Evolutionary conservation across 2,888 invertebrate species (phyloP).

Genomic region (Chloroclystis v-ata): DNA sequence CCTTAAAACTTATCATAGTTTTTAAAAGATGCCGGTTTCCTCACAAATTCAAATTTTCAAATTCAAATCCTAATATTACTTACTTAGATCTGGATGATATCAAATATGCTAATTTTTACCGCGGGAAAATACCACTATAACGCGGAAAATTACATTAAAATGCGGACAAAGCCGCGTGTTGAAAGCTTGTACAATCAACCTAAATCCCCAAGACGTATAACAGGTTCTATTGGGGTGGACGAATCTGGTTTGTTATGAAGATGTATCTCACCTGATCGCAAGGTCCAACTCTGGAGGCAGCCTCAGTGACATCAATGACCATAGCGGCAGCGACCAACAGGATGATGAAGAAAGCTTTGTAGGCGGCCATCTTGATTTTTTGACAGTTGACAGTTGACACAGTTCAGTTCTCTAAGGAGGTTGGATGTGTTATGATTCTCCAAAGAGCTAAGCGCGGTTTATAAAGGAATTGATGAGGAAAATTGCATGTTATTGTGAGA

Average conservation of each 20-base stretch:
- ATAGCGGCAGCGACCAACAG: constrained; percentile 4
- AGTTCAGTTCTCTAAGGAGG: background rate
- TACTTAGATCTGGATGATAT: no score
- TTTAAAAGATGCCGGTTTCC: no score
- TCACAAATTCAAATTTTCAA: no score
- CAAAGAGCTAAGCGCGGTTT: background rate
- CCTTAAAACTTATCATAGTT: no score
- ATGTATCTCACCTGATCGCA: constrained; percentile 7
- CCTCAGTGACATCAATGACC: constrained; percentile 5
- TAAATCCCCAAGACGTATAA: no score
- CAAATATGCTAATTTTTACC: no score
- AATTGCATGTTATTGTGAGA: background rate
- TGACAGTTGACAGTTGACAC: background rate
- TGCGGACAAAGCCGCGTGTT: no score
- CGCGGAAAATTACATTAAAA: no score
- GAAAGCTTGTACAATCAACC: no score
- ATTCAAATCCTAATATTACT: no score
- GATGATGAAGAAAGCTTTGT: constrained; percentile 4
- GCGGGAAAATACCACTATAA: no score
- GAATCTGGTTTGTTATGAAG: background rate
- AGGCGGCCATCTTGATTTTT: constrained; percentile 7
- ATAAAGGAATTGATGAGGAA: constrained; percentile 2
- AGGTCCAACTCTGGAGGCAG: constrained; percentile 3
- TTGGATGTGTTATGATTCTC: background rate
- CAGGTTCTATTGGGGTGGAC: no score